Percentiles rank a stretch among this genome's conserved stretches.
These are phyloP conservation scores for Dicranocentrus wangi DNA, from an alignment of 2,888 invertebrate species.

Conservation along the genomic window DNA sequence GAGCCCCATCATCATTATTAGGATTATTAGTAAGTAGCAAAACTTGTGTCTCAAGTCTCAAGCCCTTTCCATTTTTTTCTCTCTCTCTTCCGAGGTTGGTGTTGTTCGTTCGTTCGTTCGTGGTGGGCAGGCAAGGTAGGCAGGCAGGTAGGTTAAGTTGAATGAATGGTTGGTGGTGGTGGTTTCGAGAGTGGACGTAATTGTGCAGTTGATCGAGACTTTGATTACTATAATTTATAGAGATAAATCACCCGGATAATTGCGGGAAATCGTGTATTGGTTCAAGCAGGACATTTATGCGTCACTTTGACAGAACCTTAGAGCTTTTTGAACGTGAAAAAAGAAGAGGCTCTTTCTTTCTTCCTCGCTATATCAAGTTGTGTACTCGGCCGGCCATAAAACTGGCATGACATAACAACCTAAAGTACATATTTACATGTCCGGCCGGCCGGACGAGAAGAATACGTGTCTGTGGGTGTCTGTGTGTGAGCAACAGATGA, in stretches of 20 bases:
- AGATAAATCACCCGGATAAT: conserved; percentile 73
- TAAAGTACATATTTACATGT: conserved; percentile 34
- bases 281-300: conserved; percentile 53
- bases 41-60: conserved; percentile 41
- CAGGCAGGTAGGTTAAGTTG: conserved; percentile 41
- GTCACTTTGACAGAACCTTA: conserved; percentile 47
- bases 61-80: neutral
- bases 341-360: neutral
- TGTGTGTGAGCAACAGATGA: no score
- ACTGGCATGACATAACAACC: conserved; percentile 28
- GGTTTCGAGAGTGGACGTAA: conserved; percentile 64
- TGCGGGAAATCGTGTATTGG: conserved; percentile 65
- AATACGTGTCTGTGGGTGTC: conserved; percentile 19
- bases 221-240: conserved; percentile 73
- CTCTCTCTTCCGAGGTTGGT: neutral
- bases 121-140: neutral
- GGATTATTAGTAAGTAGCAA: conserved; percentile 28
- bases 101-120: neutral
- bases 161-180: conserved; percentile 22
- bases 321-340: no score
- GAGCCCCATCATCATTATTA: conserved; percentile 24
- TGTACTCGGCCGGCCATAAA: neutral
- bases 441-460: neutral
- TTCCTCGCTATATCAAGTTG: neutral
- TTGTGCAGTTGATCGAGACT: conserved; percentile 71